Base-by-base conservation (phyloP, 2,888 invertebrate genomes). In the Drosophila niveifrons region DNA sequence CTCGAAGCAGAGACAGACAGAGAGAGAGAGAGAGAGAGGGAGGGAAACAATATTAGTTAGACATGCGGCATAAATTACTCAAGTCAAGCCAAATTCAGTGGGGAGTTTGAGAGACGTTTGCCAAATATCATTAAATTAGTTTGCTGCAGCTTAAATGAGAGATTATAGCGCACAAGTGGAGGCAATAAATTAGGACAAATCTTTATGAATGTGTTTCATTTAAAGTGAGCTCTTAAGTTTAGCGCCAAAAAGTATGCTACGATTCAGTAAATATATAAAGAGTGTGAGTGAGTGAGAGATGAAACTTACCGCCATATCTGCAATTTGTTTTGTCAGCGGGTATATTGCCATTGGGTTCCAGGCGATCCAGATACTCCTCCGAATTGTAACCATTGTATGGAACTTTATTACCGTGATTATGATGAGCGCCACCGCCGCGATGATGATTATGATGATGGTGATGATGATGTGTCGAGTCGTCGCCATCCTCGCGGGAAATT, bases 321-420 rank as follows among this genome's bases (percentile, higher is more conserved):
- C 94, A 94, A 93, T 96, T 95, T 75, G 94, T 94, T 94, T 97
- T 97, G 92, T 96, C 96, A 92, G 95, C 95, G 91, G 96, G 97
- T 94, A 97, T 97, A 94, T 97, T 98, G 91, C 97, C 97, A 93
- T 97, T 98, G 91, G 96, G 97, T 94, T 98, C 98, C 91, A 97
- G 95, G 92, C 97, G 95, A 93, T 98, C 97, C 92, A 98, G 95
- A 94, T 96, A 98, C 94, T 98, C 97, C 91, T 97, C 97, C 66
- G 97, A 97, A 89, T 92, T 92, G 94, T 97, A 98, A 81, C 97
- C 97, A 94, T 97, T 97, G 94, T 96, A 97, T 79, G 97, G 95
- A 93, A 97, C 95, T 94, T 96, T 97, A 90, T 94, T 94, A 90
- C 94, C 93, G 91, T 93, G 93, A 90, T 92, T 92, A 80, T 92